Evolutionary conservation across 2,888 invertebrate genomes (phyloP), one percentile per base, ranked within the genome.

Genomic region (Cephus runcator): DNA sequence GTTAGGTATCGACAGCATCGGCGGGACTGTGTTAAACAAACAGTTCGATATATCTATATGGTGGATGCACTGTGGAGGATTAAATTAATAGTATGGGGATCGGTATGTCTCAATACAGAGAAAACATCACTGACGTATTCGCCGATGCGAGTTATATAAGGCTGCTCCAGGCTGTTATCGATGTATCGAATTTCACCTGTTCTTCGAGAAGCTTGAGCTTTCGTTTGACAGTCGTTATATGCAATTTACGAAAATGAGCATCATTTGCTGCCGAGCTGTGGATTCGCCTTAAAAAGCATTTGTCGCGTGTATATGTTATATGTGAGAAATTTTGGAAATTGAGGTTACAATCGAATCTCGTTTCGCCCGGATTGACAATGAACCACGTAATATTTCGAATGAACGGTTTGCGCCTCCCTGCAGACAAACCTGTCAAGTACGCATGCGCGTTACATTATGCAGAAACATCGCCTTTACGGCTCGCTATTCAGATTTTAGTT

Each of bases 1-100:
- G 92, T 97, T 97, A 76, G 97, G 97, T 90, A 98, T 98, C 85
- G 97, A 97, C 90, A 98, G 93, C 97, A 98, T 97, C 80, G 98
- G 98, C 68, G 97, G 97, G 94, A 98, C 98, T 98, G 93, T 75
- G 90, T 87, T 69, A 83, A 84, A 83, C 79, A 81, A 80, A 78
- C 23, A 15, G 23, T 23, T 56, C 6, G 23, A 23, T 23, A 23
- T 40, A 73, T 36, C 31, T 40, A 11, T 71, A 23, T 75, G 11
- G n/a, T 69, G 40, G n/a, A 75, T 76, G 56, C 56, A 23, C 23
- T 23, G 56, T 6, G 9, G 23, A 78, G 12, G 75, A 77, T 33
- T 69, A 78, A 69, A 69, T 36, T 68, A 31, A 74, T 40, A 75
- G 75, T 71, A 69, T 15, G 30, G 23, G 31, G 36, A 73, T 31